Evolutionary conservation across 92 coral and sea anemone genomes (phyloP).

Genomic region (Palythoa grandiflora): DNA sequence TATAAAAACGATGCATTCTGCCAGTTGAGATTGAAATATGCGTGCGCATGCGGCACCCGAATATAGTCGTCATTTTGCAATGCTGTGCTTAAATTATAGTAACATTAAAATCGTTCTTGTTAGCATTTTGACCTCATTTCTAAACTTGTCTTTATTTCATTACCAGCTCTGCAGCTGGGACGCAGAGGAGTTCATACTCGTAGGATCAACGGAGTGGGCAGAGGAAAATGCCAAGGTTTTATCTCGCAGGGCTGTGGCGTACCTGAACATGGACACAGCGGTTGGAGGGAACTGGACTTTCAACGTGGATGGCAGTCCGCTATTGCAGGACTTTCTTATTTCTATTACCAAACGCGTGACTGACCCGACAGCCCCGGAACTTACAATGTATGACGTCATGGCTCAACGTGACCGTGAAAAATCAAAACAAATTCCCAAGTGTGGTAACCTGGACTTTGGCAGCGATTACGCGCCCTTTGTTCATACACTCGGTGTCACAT

Average conservation of each 20-base stretch:
- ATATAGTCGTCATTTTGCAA: too few relatives aligned
- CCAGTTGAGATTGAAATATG: too few relatives aligned
- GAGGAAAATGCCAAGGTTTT: slow-evolving; percentile 86
- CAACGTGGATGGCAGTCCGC: slow-evolving; percentile 81
- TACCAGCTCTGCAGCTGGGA: slow-evolving; percentile 93
- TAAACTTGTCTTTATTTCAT: not conserved
- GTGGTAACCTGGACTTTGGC: slow-evolving; percentile 76
- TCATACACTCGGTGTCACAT: slow-evolving; percentile 87
- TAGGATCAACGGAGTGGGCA: slow-evolving; percentile 95
- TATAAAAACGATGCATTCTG: too few relatives aligned
- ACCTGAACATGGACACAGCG: slow-evolving; percentile 89
- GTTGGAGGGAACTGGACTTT: slow-evolving; percentile 89
- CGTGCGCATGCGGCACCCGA: too few relatives aligned
- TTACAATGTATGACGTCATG: slow-evolving; percentile 92
- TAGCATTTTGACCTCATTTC: not conserved
- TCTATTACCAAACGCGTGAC: slow-evolving; percentile 80
- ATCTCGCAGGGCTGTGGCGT: slow-evolving; percentile 86
- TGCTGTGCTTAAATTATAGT: too few relatives aligned
- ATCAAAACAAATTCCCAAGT: slow-evolving; percentile 50
- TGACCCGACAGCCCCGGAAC: slow-evolving; percentile 77
- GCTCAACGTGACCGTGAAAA: slow-evolving; percentile 74
- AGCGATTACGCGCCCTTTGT: slow-evolving; percentile 90
- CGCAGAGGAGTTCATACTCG: slow-evolving; percentile 88
- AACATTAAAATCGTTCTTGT: not conserved
- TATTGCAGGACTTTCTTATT: slow-evolving; percentile 77